Base-by-base conservation (phyloP, 2,888 invertebrate genomes). In the Girardia tigrina region DNA sequence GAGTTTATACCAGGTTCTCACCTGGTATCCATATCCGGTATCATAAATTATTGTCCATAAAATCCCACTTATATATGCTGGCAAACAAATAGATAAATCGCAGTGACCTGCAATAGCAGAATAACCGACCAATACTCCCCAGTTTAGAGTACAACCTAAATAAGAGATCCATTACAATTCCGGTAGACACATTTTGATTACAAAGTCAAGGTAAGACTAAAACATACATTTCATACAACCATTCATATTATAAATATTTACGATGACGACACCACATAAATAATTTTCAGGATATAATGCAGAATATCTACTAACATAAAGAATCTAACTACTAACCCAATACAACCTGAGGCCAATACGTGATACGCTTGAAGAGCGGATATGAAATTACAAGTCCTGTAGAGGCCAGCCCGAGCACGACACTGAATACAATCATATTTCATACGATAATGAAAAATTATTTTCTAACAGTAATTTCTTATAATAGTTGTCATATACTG, bases 11-110 rank as follows among this genome's bases (percentile, higher is more conserved):
- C 56, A 56, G 56, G 56, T 56, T 23, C 56, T 56, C 56, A 90
- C 91, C 88, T 98, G 97, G 86, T 95, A 94, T 0, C 97, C 97
- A 84, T 98, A 98, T 79, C 98, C 94, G 0, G 98, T 98, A 82
- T 98, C 98, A 82, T 98, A 98, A 0, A 95, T 86, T 73, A 98
- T 89, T 0, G 97, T 98, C 98, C 98, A 98, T 78, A 90, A 90
- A 75, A 97, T 86, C 42, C 94, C 91, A 0, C 91, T 90, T 0
- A 88, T 79, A 83, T 98, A 98, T 72, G 98, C 86, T 0, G 94
- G 93, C 74, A 91, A 82, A 81, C 92, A 91, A 0, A 90, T 86
- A 0, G 87, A 83, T 84, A 81, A 88, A 77, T 83, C 87, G 20
- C 90, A 85, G 16, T 86, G 84, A 0, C 91, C 91, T 76, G 88